These are phyloP conservation scores for Agrochola circellaris DNA, from an alignment of 2,888 invertebrate species.

Conservation along the genomic window DNA sequence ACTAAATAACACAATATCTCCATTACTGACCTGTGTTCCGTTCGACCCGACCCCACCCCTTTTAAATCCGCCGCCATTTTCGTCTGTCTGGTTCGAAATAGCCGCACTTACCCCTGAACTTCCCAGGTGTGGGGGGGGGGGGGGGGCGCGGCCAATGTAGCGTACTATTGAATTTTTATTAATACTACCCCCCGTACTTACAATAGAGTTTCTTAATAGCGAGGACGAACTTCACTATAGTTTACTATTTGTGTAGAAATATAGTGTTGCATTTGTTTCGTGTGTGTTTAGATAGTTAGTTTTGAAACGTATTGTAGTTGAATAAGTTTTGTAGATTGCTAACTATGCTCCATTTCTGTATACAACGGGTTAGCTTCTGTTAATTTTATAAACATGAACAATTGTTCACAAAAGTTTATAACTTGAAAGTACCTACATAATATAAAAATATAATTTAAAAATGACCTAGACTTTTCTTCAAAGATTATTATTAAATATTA, in stretches of 20 bases:
- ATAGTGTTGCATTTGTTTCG: slow-evolving; percentile 2
- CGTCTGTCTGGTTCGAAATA: slow-evolving; percentile 72
- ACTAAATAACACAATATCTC: slow-evolving; percentile 42
- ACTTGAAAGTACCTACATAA: background rate
- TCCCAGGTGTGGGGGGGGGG: slow-evolving; percentile 53
- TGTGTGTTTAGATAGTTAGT: background rate
- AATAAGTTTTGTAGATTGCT: background rate
- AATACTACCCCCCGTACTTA: slow-evolving; percentile 38
- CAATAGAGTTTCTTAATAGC: slow-evolving; percentile 38
- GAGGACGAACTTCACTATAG: slow-evolving; percentile 4
- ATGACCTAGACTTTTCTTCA: background rate
- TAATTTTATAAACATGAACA: background rate
- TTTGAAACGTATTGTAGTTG: background rate
- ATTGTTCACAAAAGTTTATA: background rate
- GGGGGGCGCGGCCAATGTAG: slow-evolving; percentile 37
- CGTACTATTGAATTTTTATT: slow-evolving; percentile 58
- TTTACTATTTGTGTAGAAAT: slow-evolving; percentile 2
- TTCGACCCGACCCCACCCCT: slow-evolving; percentile 39
- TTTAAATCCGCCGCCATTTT: slow-evolving; percentile 66
- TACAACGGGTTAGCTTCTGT: no score
- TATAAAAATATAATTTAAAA: background rate
- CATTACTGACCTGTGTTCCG: slow-evolving; percentile 26
- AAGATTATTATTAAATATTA: background rate
- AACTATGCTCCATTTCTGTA: background rate
- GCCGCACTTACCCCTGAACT: slow-evolving; percentile 64